Evolutionary conservation across 2,113 vertebrate genomes (phyloP).

Genomic region (Mirounga angustirostris): DNA sequence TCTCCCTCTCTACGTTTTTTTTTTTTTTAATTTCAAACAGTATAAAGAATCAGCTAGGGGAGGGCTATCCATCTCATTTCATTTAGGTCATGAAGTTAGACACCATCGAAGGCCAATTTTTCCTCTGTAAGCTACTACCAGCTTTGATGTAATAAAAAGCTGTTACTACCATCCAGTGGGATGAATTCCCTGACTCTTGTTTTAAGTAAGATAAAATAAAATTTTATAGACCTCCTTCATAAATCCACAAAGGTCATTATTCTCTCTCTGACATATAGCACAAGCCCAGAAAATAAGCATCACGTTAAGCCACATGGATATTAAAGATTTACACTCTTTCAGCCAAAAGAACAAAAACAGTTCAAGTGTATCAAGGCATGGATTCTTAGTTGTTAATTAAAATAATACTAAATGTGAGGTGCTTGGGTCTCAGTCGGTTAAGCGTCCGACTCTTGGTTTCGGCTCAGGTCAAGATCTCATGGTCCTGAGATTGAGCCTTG

Average conservation of each 20-base stretch:
- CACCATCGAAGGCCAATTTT: conserved; percentile 62
- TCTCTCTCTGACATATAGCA: conserved; percentile 70
- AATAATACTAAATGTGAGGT: background rate
- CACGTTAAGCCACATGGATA: background rate
- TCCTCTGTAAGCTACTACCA: conserved; percentile 57
- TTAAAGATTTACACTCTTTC: conserved; percentile 53
- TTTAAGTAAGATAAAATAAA: conserved; percentile 82
- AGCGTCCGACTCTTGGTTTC: background rate
- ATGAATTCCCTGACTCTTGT: conserved; percentile 73
- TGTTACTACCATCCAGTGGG: conserved; percentile 72
- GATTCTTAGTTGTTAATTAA: conserved; percentile 15
- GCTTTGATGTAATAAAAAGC: conserved; percentile 77
- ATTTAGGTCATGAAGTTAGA: conserved; percentile 68
- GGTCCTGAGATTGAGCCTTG: background rate
- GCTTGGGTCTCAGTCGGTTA: background rate
- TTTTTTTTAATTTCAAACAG: background rate
- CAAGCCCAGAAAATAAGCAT: conserved; percentile 54
- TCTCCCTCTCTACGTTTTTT: background rate
- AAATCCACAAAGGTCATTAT: conserved; percentile 73
- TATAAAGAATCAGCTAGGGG: conserved; percentile 17
- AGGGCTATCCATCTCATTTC: conserved; percentile 47
- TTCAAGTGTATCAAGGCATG: background rate
- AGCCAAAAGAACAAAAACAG: background rate
- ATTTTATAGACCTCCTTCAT: conserved; percentile 78
- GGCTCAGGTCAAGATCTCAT: background rate